Percentiles rank a stretch among this genome's conserved stretches.
Conservation (phyloP, 2,113 vertebrate genomes). For the Felis chaus region DNA sequence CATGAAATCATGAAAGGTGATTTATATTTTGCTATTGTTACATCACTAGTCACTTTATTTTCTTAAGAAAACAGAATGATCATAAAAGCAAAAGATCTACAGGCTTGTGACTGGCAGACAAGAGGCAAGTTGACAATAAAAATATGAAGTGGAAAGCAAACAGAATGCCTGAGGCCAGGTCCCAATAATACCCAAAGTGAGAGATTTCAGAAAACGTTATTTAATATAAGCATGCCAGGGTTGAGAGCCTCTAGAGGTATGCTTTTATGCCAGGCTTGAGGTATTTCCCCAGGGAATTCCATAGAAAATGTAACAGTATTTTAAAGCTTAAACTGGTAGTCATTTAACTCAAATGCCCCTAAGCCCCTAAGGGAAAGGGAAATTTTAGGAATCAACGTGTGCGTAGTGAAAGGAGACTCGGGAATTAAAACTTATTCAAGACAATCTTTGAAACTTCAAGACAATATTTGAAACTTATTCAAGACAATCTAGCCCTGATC, state of each 20-base stretch:
- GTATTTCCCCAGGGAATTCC: background rate
- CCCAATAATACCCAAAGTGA: background rate
- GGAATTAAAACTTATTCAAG: background rate
- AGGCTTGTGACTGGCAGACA: background rate
- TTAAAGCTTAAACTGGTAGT: background rate
- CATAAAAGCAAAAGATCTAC: background rate
- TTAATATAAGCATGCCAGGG: background rate
- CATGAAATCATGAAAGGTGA: background rate
- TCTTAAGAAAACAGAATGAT: background rate
- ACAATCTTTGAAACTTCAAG: background rate
- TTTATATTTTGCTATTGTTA: background rate
- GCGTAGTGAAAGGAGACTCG: background rate
- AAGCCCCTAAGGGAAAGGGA: background rate
- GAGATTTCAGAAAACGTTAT: constrained; percentile 10
- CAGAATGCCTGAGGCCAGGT: background rate
- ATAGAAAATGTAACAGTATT: background rate
- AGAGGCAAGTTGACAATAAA: background rate
- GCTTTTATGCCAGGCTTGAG: background rate
- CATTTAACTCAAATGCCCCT: background rate
- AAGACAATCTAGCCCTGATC: background rate
- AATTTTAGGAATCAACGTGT: background rate
- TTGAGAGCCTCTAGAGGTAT: background rate
- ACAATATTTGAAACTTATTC: background rate
- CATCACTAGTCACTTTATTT: background rate
- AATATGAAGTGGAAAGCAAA: constrained; percentile 1